phyloP scores from a whole-genome alignment of 2,113 vertebrate species.

The Anser cygnoides region DNA sequence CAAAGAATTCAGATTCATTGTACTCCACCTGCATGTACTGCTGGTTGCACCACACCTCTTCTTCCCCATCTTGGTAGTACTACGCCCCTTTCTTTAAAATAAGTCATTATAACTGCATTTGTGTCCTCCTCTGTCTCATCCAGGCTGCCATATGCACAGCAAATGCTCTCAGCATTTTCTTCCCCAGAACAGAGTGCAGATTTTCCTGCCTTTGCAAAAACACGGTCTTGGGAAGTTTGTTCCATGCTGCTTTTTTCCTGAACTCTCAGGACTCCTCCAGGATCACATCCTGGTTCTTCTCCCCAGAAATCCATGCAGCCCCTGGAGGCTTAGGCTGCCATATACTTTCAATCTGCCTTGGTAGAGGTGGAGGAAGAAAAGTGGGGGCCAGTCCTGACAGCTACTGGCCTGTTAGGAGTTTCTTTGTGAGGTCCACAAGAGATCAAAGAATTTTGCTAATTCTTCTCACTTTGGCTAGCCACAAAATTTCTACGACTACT shows the following conservation, averaged over 20 bases:
- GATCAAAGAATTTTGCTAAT: neutral
- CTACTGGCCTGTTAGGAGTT: neutral
- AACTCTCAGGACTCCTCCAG: neutral
- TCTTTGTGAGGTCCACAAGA: neutral
- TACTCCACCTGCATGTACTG: neutral
- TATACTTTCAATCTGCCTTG: neutral
- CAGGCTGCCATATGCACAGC: neutral
- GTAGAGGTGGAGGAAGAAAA: neutral
- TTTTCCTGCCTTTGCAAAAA: neutral
- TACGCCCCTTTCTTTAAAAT: neutral
- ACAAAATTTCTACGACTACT: neutral
- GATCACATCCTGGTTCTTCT: rapidly evolving
- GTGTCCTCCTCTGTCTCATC: neutral
- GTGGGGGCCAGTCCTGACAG: neutral
- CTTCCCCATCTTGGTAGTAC: neutral
- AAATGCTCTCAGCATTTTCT: neutral
- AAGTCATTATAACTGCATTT: neutral
- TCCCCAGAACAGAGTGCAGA: neutral
- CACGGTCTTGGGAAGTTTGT: neutral
- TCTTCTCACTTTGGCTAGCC: neutral
- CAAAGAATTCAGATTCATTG: neutral
- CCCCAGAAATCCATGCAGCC: neutral
- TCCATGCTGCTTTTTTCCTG: neutral
- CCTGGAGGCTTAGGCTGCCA: neutral
- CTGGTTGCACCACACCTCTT: neutral